Evolutionary conservation across 2,888 invertebrate genomes (phyloP), one percentile per base, ranked within the genome.

Genomic region (Lottia gigantea): DNA sequence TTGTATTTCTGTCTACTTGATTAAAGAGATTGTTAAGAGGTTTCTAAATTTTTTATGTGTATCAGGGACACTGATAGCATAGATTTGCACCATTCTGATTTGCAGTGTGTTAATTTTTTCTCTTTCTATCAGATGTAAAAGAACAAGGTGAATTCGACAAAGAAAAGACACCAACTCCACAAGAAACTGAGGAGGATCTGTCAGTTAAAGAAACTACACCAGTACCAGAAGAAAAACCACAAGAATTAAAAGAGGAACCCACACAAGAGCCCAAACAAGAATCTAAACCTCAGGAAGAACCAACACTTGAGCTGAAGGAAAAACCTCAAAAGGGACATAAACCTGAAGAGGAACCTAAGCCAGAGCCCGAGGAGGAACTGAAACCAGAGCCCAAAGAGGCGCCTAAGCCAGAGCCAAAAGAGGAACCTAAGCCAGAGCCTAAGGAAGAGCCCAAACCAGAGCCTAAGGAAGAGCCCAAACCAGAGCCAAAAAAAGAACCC

Each of bases 161-260:
- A 65, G 61, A 61, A 46, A 46, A 15, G 23, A 55, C 55, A 55
- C 55, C 64, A 64, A 46, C 65, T 40, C 65, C 46, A 45, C 31
- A 16, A 4, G 46, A 46, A 3, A 4, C 62, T 15, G 66, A 46
- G 23, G 15, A 26, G 8, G 46, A 46, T 19, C 19, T 46, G 47
- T 25, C 40, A 23, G 62, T 46, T 14, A 61, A 68, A 19, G 61
- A 68, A 46, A n/a, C 26, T 26, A 47, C 47, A 25, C 64, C 63
- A 16, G 67, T 67, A n/a, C 64, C 70, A 26, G 72, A 72, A 15
- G 40, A 40, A 40, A 40, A 40, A 40, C 40, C 40, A 8, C 40
- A 40, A 11, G 40, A 40, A 40, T 6, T 31, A 31, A 31, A 6
- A 31, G 6, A 31, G 31, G 6, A 31, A n/a, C n/a, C 31, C 31